phyloP scores from a whole-genome alignment of 2,113 vertebrate genomes.

The Pomatorhinus ruficollis region DNA sequence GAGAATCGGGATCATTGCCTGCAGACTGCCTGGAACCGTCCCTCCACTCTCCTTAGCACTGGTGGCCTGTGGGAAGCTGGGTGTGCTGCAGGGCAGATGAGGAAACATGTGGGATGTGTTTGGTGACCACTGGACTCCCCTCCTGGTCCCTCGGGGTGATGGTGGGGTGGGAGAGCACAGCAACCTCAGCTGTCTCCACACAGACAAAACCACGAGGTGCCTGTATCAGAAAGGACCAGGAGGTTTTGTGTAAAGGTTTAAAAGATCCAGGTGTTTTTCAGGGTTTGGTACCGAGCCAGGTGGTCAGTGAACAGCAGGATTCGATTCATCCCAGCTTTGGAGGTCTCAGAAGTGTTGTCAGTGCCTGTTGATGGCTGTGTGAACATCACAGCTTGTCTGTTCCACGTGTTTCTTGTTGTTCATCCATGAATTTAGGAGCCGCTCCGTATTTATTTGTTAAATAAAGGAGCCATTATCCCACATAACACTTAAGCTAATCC shows the following conservation, averaged over 20 bases:
- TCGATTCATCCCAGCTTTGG: not conserved
- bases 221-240: not conserved
- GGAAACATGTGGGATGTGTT: not conserved
- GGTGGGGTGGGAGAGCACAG: not conserved
- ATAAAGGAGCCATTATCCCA: not conserved
- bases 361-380: not conserved
- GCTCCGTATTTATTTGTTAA: not conserved
- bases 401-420: not conserved
- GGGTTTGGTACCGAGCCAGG: not conserved
- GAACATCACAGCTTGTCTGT: not conserved
- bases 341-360: not conserved
- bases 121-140: not conserved
- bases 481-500: not conserved
- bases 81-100: not conserved
- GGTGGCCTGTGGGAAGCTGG: no score
- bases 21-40: not conserved
- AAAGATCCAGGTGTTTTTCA: not conserved
- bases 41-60: rapidly evolving
- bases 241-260: not conserved
- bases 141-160: not conserved
- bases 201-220: not conserved
- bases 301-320: not conserved
- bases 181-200: not conserved
- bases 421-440: not conserved
- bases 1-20: not conserved